A percentile compares a stretch with the other conserved stretches of the same genome.
Conservation (phyloP, 2,888 invertebrate genomes). For the Caenorhabditis angaria region DNA sequence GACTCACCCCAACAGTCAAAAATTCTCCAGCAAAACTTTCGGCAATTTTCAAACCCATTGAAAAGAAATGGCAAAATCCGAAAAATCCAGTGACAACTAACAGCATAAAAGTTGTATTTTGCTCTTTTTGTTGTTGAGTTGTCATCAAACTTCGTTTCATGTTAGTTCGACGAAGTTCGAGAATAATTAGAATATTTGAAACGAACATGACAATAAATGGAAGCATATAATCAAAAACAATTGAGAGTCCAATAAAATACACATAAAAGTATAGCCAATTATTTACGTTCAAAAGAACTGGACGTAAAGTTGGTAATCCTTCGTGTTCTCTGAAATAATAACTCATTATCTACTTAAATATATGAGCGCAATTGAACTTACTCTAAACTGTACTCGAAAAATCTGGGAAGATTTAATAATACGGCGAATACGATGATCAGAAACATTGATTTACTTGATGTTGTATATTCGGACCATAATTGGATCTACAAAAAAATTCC, state of each 20-base stretch:
- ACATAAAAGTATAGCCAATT: conserved; percentile 41
- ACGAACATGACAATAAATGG: conserved; percentile 41
- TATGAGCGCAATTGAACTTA: conserved; percentile 5
- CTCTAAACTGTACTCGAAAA: conserved; percentile 39
- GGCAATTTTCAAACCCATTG: conserved; percentile 38
- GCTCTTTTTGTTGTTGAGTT: conserved; percentile 45
- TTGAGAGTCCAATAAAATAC: conserved; percentile 38
- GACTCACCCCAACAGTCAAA: conserved; percentile 33
- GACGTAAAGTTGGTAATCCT: conserved; percentile 19
- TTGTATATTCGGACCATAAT: conserved; percentile 40
- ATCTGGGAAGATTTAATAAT: conserved; percentile 32
- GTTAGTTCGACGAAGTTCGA: conserved; percentile 30
- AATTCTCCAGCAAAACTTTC: conserved; percentile 39
- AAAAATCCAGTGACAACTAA: conserved; percentile 43
- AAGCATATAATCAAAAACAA: conserved; percentile 36
- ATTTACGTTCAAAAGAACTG: conserved; percentile 29
- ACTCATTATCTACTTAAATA: neutral
- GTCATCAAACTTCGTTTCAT: conserved; percentile 39
- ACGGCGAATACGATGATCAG: conserved; percentile 33
- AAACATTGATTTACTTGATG: conserved; percentile 28
- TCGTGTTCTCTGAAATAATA: conserved; percentile 6
- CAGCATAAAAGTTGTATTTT: conserved; percentile 42
- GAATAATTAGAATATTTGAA: conserved; percentile 33
- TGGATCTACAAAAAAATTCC: conserved; percentile 25
- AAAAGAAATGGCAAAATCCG: conserved; percentile 43